Base-by-base conservation (phyloP, 2,797 vertebrate genomes). In the Manis crassicaudata region DNA sequence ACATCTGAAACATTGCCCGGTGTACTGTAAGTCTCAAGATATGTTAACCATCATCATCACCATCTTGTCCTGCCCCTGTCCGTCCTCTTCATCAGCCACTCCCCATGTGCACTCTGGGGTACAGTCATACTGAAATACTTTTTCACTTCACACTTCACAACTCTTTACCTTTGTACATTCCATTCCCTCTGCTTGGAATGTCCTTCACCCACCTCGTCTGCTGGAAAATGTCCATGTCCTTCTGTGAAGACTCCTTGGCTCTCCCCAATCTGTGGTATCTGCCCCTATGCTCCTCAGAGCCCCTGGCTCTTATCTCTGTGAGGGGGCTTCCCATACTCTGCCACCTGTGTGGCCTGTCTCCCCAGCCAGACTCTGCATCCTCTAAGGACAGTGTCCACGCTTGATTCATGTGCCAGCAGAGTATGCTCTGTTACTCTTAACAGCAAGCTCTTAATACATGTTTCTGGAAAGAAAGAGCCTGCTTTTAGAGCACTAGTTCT, bases 401-500 rank as follows among this genome's bases (percentile, higher is more conserved):
- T 20, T 35, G 35, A 79, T 21, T 92, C 72, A 70, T 12, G 5
- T 62, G 52, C 40, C 90, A 85, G 54, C 21, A 82, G 3, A 92
- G 54, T 46, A 40, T 35, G 29, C 43, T 46, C 8, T 46, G 43
- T 46, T 46, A 54, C 63, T 70, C 18, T 46, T 46, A 46, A 43
- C 3, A 79, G 65, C 23, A 75, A 54, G 70, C 17, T 54, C 52
- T 92, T 68, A 58, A 67, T 5, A 82, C 12, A 20, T 43, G 67
- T 88, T 83, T 92, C 76, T 72, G 52, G 58, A 83, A 92, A 35
- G 46, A 84, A 76, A 43, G 17, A 75, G 32, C 43, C 23, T 40
- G 23, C 68, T 93, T 91, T 82, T 79, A 86, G 46, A 88, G 20
- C 43, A 77, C 20, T 79, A 14, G 16, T 73, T 87, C 88, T 92